These are phyloP conservation scores for Taurulus bubalis DNA, from an alignment of 2,113 vertebrate species.

Conservation along the genomic window DNA sequence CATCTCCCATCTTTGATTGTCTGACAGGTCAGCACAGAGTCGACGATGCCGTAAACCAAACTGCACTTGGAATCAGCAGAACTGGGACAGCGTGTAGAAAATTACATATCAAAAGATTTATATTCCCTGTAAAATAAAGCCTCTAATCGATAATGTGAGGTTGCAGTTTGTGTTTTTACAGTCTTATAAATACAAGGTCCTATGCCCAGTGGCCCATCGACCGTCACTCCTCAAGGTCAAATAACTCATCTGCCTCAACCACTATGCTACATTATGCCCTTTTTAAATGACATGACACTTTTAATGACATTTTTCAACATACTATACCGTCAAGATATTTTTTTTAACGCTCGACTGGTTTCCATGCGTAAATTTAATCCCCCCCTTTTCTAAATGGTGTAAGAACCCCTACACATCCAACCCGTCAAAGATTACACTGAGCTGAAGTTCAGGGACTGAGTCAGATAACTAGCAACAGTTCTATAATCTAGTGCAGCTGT, in stretches of 20 bases:
- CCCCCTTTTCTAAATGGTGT: background rate
- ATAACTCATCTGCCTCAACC: too few relatives aligned
- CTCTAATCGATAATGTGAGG: background rate
- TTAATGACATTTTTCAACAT: too few relatives aligned
- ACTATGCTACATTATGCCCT: too few relatives aligned
- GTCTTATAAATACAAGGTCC: background rate
- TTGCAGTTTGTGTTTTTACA: background rate
- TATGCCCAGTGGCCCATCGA: too few relatives aligned
- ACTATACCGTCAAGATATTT: too few relatives aligned
- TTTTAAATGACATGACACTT: too few relatives aligned
- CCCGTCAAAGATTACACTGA: background rate
- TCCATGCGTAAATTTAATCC: background rate
- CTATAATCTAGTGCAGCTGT: background rate
- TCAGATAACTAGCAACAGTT: too few relatives aligned
- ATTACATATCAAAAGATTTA: background rate
- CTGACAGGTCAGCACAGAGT: conserved; percentile 80
- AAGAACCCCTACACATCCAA: background rate
- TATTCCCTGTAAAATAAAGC: background rate
- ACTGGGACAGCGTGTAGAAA: background rate
- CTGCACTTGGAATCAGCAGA: background rate
- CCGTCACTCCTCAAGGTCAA: too few relatives aligned
- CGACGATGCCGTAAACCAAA: conserved; percentile 65
- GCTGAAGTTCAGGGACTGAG: background rate
- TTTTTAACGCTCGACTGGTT: background rate
- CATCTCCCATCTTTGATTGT: background rate